Conservation (phyloP, 35 echinoderm and acorn worm genomes). For the Patiria miniata region DNA sequence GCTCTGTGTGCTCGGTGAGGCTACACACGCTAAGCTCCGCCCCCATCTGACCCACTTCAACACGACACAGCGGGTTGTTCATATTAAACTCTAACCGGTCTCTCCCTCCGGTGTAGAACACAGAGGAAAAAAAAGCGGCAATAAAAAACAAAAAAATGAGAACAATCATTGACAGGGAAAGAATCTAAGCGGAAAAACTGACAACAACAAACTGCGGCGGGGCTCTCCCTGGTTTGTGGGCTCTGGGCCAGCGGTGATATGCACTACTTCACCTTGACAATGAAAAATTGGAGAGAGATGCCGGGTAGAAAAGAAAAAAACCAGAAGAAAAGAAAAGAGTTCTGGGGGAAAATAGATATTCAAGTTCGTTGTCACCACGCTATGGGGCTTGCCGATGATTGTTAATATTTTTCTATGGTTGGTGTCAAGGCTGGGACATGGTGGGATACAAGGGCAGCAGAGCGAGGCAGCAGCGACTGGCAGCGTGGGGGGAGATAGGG, state of each 20-base stretch:
- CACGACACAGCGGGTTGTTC: background rate
- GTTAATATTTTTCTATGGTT: background rate
- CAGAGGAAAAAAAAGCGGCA: background rate
- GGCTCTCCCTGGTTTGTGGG: background rate
- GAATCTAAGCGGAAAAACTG: no score
- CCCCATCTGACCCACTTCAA: background rate
- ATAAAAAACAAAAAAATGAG: background rate
- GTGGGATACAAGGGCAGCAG: background rate
- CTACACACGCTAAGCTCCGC: background rate
- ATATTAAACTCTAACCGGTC: background rate
- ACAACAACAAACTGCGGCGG: no score
- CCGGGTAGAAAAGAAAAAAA: background rate
- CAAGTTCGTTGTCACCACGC: no score
- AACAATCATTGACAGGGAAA: no score
- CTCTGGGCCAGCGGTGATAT: background rate
- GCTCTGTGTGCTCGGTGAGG: background rate
- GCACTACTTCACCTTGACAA: constrained; percentile 26
- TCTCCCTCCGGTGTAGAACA: background rate
- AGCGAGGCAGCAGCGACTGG: background rate
- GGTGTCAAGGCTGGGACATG: constrained; percentile 2
- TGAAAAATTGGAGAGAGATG: no score
- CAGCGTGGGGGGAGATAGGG: no score
- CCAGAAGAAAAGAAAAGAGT: no score
- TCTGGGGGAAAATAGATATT: no score
- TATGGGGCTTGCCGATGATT: background rate